Percentiles rank a stretch among this genome's conserved stretches.
Conservation (phyloP, 2,113 vertebrate genomes). For the Chlorodrepanis virens region DNA sequence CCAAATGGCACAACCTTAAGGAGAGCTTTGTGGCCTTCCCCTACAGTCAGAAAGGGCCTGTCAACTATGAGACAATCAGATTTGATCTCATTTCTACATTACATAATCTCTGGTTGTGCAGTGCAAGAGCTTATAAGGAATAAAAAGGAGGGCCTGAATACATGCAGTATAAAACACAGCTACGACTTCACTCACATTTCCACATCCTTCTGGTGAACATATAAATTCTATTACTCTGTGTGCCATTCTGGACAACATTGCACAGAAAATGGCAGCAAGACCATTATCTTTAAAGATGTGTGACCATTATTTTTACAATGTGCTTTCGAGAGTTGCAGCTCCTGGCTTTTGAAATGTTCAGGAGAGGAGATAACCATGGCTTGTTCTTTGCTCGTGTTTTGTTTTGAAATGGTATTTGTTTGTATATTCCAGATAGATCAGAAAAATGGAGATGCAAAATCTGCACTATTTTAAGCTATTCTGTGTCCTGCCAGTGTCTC, state of each 20-base stretch:
- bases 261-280: not conserved
- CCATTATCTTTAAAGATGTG: not conserved
- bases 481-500: not conserved
- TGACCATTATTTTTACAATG: not conserved
- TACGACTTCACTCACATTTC: not conserved
- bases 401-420: constrained; percentile 7
- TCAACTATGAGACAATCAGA: not conserved
- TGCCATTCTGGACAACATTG: not conserved
- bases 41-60: not conserved
- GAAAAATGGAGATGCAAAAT: not conserved
- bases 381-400: not conserved
- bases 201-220: not conserved
- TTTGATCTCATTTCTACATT: not conserved
- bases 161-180: not conserved
- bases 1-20: not conserved
- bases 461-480: not conserved
- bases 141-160: not conserved
- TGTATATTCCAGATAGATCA: not conserved
- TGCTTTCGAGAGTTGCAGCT: constrained; percentile 12
- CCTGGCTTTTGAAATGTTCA: not conserved
- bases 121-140: not conserved
- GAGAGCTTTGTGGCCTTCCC: not conserved
- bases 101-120: not conserved
- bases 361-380: not conserved
- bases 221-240: not conserved